Conservation (phyloP, 2,888 invertebrate species). For the Amphipoea lucens region DNA sequence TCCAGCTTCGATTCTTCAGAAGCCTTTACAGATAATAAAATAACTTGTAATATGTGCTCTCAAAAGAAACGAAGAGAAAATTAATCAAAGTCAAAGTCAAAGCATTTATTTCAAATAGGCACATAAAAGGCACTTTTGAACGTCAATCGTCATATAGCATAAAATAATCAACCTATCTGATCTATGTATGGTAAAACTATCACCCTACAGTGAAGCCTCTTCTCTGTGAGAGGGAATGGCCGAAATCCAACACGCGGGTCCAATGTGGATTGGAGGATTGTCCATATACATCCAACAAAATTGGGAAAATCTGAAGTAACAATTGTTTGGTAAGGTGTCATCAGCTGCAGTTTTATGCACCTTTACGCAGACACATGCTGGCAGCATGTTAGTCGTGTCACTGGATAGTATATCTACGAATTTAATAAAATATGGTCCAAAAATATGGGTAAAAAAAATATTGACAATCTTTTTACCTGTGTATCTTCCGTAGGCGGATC, state of each 20-base stretch:
- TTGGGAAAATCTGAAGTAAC: not conserved
- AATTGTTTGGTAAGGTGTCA: not conserved
- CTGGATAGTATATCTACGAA: no score
- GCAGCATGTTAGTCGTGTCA: not conserved
- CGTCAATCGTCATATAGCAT: not conserved
- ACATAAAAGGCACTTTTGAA: no score
- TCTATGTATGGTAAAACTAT: not conserved
- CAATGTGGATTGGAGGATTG: no score
- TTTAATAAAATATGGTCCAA: not conserved
- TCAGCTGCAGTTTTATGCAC: not conserved
- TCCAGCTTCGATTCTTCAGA: slow-evolving; percentile 82
- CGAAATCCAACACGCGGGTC: not conserved
- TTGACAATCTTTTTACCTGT: slow-evolving; percentile 74
- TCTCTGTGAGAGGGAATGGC: not conserved
- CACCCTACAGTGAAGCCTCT: not conserved
- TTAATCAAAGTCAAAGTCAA: no score
- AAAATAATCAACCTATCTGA: not conserved
- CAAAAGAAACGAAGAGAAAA: not conserved
- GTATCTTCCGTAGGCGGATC: slow-evolving; percentile 84
- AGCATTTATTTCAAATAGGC: no score
- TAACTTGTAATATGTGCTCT: not conserved
- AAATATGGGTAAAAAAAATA: not conserved
- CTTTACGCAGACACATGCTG: not conserved
- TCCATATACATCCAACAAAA: not conserved
- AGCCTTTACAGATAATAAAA: slow-evolving; percentile 67